Conservation (phyloP, 2,888 invertebrate species). For the Koerneria pararmatus region DNA sequence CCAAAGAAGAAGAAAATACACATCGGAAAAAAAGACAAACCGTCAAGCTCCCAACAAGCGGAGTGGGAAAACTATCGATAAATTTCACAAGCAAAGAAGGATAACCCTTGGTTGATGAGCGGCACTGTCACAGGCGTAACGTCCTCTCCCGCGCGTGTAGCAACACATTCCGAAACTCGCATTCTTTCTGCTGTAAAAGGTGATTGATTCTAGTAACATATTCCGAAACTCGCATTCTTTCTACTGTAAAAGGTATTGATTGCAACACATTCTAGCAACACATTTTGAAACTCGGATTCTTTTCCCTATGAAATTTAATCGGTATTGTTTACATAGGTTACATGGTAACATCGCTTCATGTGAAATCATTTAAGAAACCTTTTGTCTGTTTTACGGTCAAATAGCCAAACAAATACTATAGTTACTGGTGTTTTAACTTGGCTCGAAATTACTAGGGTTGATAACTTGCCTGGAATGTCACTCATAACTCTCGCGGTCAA, state of each 20-base stretch:
- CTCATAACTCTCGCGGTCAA: constrained; percentile 50
- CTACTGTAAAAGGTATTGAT: constrained; percentile 40
- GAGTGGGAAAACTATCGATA: not conserved
- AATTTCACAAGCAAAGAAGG: constrained; percentile 9
- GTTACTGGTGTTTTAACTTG: constrained; percentile 17
- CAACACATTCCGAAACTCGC: constrained; percentile 53
- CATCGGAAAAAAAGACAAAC: no score
- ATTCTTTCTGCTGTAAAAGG: constrained; percentile 40
- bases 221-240: constrained; percentile 43
- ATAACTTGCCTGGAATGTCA: constrained; percentile 34
- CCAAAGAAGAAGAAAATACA: no score
- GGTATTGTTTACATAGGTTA: no score
- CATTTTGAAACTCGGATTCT: constrained; percentile 49
- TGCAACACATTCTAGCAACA: no score
- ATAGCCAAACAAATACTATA: no score
- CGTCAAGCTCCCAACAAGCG: no score
- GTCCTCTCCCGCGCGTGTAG: constrained; percentile 51
- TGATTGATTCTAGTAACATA: constrained; percentile 59
- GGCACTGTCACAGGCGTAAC: constrained; percentile 45
- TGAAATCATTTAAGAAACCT: no score
- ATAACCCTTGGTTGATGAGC: constrained; percentile 50
- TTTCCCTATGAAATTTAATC: no score
- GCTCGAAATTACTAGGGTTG: not conserved
- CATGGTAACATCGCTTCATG: no score
- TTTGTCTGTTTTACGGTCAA: no score